Percentiles rank a stretch among this genome's conserved stretches.
Evolutionary conservation across 1,140 invertebrate genomes (phyloP).

Genomic region (Drosophila tani): DNA sequence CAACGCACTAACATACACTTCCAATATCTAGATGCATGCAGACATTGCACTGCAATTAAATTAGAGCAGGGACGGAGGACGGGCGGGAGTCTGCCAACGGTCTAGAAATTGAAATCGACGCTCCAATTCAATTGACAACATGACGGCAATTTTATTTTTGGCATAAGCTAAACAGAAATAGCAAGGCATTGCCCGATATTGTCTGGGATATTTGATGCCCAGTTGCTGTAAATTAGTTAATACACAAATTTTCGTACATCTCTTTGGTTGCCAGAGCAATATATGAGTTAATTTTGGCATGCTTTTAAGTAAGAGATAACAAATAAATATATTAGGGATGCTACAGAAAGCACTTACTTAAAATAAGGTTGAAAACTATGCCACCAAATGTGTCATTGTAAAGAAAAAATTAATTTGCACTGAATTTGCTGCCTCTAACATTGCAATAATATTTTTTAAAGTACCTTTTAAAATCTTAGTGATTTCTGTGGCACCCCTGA

Average conservation of each 20-base stretch:
- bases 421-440: no score
- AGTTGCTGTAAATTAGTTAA: background rate
- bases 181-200: background rate
- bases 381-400: no score
- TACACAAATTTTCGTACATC: background rate
- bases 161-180: conserved; percentile 35
- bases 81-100: conserved; percentile 18
- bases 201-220: conserved; percentile 5
- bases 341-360: no score
- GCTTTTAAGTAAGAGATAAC: no score
- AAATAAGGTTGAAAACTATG: no score
- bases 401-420: no score
- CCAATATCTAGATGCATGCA: conserved; percentile 20
- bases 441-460: no score
- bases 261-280: background rate
- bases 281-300: background rate
- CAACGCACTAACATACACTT: background rate
- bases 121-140: conserved; percentile 64
- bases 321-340: no score
- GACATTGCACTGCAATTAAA: conserved; percentile 42
- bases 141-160: conserved; percentile 49
- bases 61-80: conserved; percentile 22
- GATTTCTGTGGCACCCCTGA: no score
- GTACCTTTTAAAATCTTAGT: no score
- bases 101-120: conserved; percentile 40